Conservation (phyloP, 2,113 vertebrate species). For the Crypturellus undulatus region DNA sequence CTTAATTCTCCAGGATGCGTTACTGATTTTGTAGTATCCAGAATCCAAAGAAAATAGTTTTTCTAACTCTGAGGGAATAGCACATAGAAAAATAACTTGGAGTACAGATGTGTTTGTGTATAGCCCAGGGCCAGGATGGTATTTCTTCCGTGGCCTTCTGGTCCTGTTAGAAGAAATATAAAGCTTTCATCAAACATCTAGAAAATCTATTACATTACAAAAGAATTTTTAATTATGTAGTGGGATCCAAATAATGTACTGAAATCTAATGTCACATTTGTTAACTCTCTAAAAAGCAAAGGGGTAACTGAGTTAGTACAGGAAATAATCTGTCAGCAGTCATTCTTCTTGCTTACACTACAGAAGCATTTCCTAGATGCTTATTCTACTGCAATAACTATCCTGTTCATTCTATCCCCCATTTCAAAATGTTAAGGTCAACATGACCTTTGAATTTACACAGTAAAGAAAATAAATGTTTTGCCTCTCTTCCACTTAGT, state of each 20-base stretch:
- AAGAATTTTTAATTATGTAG: neutral
- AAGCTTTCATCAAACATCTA: neutral
- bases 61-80: slow-evolving; percentile 28
- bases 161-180: slow-evolving; percentile 30
- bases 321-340: neutral
- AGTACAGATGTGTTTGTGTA: slow-evolving; percentile 24
- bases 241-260: neutral
- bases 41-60: slow-evolving; percentile 57
- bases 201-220: neutral
- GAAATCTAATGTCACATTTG: neutral
- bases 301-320: neutral
- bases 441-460: slow-evolving; percentile 11
- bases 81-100: slow-evolving; percentile 51
- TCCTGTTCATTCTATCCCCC: neutral
- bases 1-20: neutral
- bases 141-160: neutral
- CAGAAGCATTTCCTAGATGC: neutral
- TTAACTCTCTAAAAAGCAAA: neutral
- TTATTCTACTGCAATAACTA: neutral
- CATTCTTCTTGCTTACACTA: neutral
- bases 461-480: neutral
- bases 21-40: neutral
- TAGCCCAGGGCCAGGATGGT: slow-evolving; percentile 14
- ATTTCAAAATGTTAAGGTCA: neutral
- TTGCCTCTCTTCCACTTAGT: neutral